Evolutionary conservation across 2,888 invertebrate genomes (phyloP).

Genomic region (Drosophila pseudotalamancana): DNA sequence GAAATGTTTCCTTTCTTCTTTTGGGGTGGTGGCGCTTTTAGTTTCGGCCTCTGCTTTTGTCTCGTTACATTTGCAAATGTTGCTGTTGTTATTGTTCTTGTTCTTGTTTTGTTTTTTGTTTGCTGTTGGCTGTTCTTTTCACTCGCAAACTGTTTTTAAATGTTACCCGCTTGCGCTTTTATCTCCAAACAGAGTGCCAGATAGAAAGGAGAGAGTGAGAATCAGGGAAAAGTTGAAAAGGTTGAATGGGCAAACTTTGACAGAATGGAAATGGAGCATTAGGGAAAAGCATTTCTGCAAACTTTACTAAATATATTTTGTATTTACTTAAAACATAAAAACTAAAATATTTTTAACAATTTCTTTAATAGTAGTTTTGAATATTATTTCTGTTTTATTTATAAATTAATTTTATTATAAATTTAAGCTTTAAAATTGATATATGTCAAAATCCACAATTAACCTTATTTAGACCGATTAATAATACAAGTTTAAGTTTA

Average conservation of each 20-base stretch:
- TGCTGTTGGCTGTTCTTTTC: constrained; percentile 47
- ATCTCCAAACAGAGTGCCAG: constrained; percentile 46
- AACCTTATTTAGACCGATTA: too few relatives aligned
- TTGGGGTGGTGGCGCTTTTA: constrained; percentile 32
- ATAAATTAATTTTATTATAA: too few relatives aligned
- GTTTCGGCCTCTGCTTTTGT: constrained; percentile 63
- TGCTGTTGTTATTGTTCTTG: constrained; percentile 14
- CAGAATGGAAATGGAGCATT: constrained; percentile 47
- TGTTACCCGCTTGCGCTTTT: constrained; percentile 57
- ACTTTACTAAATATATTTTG: constrained; percentile 8
- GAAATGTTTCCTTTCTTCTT: constrained; percentile 23
- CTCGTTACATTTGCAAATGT: constrained; percentile 27
- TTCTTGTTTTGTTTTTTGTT: constrained; percentile 18
- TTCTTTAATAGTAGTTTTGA: not conserved
- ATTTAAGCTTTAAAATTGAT: too few relatives aligned
- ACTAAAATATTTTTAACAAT: not conserved
- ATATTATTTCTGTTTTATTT: too few relatives aligned
- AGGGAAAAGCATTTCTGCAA: constrained; percentile 35
- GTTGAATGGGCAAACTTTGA: constrained; percentile 42
- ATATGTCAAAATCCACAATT: too few relatives aligned
- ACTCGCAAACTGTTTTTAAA: constrained; percentile 63
- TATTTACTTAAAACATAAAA: not conserved
- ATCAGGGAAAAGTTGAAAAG: constrained; percentile 7
- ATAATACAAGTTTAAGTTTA: too few relatives aligned
- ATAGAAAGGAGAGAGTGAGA: not conserved